Conservation (phyloP, 1,140 invertebrate species). For the Drosophila ironensis region DNA sequence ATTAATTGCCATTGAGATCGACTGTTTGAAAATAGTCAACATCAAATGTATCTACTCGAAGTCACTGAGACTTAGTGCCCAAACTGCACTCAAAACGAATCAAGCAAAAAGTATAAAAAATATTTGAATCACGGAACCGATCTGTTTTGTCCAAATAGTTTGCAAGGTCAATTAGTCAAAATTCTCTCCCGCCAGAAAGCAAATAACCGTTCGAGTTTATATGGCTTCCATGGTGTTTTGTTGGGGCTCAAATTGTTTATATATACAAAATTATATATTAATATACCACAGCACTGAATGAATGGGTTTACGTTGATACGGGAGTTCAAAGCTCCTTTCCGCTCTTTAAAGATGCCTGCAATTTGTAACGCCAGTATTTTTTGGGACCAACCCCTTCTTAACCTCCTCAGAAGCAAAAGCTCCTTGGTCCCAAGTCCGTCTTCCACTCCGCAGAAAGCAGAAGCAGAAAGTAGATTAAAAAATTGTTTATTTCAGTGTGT, state of each 20-base stretch:
- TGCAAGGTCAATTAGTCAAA: constrained; percentile 76
- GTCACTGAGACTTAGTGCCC: constrained; percentile 21
- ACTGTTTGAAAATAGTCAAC: constrained; percentile 14
- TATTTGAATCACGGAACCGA: constrained; percentile 66
- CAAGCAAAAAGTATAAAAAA: constrained; percentile 2
- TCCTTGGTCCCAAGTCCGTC: constrained; percentile 22
- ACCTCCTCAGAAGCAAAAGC: constrained; percentile 2
- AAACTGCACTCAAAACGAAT: constrained; percentile 38
- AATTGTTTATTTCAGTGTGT: constrained; percentile 52
- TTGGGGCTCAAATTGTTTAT: neutral
- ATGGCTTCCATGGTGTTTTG: constrained; percentile 28
- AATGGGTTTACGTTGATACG: too few species aligned
- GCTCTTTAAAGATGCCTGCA: constrained; percentile 11
- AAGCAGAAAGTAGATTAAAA: constrained; percentile 48
- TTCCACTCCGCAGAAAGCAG: constrained; percentile 9
- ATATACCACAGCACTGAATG: too few species aligned
- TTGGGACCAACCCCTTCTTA: constrained; percentile 20
- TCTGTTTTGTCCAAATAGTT: constrained; percentile 66
- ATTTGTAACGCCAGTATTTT: constrained; percentile 38
- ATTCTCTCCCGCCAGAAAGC: constrained; percentile 52
- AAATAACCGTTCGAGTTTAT: constrained; percentile 44
- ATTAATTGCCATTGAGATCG: constrained; percentile 60
- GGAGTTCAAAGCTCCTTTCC: too few species aligned
- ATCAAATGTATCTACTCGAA: constrained; percentile 10
- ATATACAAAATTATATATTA: too few species aligned